These are phyloP conservation scores for Acanthurus tractus DNA, from an alignment of 2,797 vertebrate genomes.

Conservation along the genomic window DNA sequence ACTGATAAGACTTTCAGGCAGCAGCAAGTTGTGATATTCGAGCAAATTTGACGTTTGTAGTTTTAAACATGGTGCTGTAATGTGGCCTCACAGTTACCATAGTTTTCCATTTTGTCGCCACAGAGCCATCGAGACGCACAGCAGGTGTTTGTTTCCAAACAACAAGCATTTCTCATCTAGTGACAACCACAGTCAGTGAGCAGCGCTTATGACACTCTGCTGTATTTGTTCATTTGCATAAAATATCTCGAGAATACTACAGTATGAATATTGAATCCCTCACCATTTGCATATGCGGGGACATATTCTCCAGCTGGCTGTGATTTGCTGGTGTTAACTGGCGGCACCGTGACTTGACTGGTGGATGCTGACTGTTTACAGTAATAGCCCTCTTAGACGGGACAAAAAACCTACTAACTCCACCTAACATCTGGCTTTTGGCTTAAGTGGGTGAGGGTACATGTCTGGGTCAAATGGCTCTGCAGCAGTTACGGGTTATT, in stretches of 20 bases:
- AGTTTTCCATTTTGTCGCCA: constrained; percentile 31
- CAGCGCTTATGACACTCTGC: constrained; percentile 49
- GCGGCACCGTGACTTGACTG: not conserved
- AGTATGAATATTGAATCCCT: constrained; percentile 48
- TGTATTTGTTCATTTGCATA: constrained; percentile 60
- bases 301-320: constrained; percentile 17
- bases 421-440: no score
- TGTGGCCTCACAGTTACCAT: constrained; percentile 41
- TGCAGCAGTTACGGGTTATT: no score
- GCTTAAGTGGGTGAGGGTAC: no score
- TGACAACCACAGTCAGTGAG: constrained; percentile 56
- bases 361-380: constrained; percentile 7
- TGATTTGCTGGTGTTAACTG: constrained; percentile 24
- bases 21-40: not conserved
- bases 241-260: constrained; percentile 53
- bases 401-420: no score
- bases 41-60: constrained; percentile 20
- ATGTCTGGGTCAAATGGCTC: no score
- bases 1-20: constrained; percentile 34
- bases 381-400: not conserved
- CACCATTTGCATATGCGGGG: constrained; percentile 43
- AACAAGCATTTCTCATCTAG: constrained; percentile 61
- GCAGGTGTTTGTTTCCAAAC: constrained; percentile 72
- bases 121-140: constrained; percentile 29
- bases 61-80: constrained; percentile 39